Percentiles rank a stretch among this genome's conserved stretches.
Evolutionary conservation across 2,888 invertebrate species (phyloP).

Genomic region (Plagodis pulveraria): DNA sequence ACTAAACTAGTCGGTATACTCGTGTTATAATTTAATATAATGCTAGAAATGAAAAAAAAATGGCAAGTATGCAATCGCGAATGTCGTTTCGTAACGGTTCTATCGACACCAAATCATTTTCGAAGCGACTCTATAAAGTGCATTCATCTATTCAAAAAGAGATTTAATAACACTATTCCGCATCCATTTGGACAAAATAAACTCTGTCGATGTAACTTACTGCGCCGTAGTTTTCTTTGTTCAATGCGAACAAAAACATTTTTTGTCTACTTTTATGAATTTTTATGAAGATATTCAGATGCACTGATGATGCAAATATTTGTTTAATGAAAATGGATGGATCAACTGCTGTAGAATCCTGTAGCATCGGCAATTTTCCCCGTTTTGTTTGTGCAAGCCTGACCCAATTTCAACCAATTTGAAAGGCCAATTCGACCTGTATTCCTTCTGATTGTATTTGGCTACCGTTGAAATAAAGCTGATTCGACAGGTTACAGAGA

Average conservation of each 20-base stretch:
- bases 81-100: not conserved
- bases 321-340: conserved; percentile 56
- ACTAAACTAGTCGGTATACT: no score
- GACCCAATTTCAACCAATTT: conserved; percentile 79
- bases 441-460: conserved; percentile 75
- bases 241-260: not conserved
- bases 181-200: conserved; percentile 24
- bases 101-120: conserved; percentile 15
- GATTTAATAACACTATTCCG: conserved; percentile 29
- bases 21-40: no score
- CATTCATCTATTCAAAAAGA: conserved; percentile 29
- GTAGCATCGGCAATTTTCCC: conserved; percentile 62
- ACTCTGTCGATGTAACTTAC: conserved; percentile 13
- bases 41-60: no score
- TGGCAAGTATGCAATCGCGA: no score
- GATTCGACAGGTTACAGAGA: conserved; percentile 55
- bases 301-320: conserved; percentile 40
- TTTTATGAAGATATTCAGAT: conserved; percentile 1
- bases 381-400: conserved; percentile 73
- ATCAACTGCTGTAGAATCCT: conserved; percentile 56
- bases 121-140: conserved; percentile 15
- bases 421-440: conserved; percentile 76
- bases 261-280: not conserved
- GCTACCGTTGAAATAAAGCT: conserved; percentile 66
- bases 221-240: conserved; percentile 33